These are phyloP conservation scores for Diachasmimorpha longicaudata DNA, from an alignment of 1,140 invertebrate species.

Conservation along the genomic window DNA sequence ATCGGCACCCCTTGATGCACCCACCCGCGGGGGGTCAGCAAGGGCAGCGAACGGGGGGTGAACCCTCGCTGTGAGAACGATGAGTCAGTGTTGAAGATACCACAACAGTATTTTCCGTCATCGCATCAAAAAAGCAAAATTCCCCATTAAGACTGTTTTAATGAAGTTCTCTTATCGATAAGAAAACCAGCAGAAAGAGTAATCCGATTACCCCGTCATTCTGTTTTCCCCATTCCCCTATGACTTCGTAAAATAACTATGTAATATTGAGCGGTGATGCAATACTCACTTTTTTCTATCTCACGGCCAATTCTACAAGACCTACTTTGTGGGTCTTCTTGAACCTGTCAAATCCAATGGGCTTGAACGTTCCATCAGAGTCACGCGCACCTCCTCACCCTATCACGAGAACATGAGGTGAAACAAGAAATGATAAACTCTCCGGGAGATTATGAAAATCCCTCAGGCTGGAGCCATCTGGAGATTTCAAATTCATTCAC, in stretches of 20 bases:
- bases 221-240: not conserved
- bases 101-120: no score
- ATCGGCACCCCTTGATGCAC: no score
- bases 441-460: not conserved
- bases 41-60: no score
- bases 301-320: constrained; percentile 39
- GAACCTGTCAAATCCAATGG: not conserved
- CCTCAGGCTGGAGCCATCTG: not conserved
- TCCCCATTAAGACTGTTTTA: not conserved
- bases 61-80: no score
- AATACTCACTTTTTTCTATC: not conserved
- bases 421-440: not conserved
- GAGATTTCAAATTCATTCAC: not conserved
- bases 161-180: not conserved
- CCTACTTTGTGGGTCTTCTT: constrained; percentile 45
- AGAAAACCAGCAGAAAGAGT: no score
- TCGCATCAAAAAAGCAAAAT: no score
- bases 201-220: not conserved
- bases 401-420: not conserved
- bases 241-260: not conserved
- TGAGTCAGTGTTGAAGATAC: no score
- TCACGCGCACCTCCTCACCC: not conserved
- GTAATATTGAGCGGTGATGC: not conserved
- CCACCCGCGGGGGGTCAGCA: no score
- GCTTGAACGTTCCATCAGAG: not conserved